phyloP scores from a whole-genome alignment of 2,797 vertebrate species.

The Gila robusta region DNA sequence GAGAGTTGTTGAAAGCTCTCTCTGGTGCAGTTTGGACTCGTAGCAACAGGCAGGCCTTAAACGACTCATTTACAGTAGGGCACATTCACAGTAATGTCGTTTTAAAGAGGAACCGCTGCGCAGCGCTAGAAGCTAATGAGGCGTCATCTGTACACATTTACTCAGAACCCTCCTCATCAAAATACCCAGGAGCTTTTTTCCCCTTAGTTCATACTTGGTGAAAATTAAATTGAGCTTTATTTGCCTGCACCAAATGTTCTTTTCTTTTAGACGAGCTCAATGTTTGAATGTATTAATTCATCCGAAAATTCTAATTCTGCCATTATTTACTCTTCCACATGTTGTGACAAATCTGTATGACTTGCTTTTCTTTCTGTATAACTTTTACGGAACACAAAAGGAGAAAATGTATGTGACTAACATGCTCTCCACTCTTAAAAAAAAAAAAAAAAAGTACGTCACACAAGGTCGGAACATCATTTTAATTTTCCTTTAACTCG shows the following conservation, averaged over 20 bases:
- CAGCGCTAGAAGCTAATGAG: slow-evolving; percentile 53
- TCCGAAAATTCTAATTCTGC: neutral
- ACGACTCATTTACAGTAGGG: slow-evolving; percentile 50
- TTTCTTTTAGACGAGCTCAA: neutral
- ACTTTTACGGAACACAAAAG: neutral
- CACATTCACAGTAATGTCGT: slow-evolving; percentile 48
- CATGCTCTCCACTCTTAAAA: neutral
- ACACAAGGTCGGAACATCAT: neutral
- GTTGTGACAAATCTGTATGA: neutral
- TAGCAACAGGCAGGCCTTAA: slow-evolving; percentile 42
- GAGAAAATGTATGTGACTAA: neutral
- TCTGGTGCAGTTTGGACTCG: slow-evolving; percentile 18
- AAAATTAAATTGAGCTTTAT: slow-evolving; percentile 51
- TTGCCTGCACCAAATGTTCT: neutral
- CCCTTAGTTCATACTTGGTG: slow-evolving; percentile 18
- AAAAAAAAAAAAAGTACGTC: neutral
- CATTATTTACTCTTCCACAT: neutral
- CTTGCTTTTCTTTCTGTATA: neutral
- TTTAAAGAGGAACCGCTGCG: slow-evolving; percentile 58
- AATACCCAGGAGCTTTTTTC: slow-evolving; percentile 38
- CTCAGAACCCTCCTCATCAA: slow-evolving; percentile 45
- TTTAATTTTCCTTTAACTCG: neutral
- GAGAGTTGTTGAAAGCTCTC: slow-evolving; percentile 17
- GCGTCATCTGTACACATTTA: slow-evolving; percentile 58
- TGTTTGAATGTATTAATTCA: neutral